Evolutionary conservation across 2,888 invertebrate species (phyloP), one percentile per base, ranked within the genome.

Genomic region (Andrena camellia): DNA sequence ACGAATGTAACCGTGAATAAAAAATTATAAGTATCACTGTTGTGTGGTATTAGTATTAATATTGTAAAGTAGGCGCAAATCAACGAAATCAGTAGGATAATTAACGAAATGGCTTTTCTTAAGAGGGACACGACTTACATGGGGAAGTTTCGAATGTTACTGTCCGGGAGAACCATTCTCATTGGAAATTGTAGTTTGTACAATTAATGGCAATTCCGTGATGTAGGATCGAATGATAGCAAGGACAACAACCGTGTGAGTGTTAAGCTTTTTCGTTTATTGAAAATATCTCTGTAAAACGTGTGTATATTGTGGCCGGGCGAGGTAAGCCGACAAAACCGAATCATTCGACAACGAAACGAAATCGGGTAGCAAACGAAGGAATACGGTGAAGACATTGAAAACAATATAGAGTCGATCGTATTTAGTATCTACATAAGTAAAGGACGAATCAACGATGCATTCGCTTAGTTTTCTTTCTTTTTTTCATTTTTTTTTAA

Each of bases 241-340:
- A 88, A 88, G 84, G 80, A 90, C 83, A 88, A 91, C 88, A 86
- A 87, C 86, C 81, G 86, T 90, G 78, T 89, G 90, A 91, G 90
- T 92, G 92, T 92, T 91, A 91, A 92, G 91, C 92, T 93, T 92
- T 92, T 92, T 92, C 92, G 89, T 92, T 92, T 92, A 92, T 92
- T 92, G 92, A 92, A 93, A 92, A 92, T 93, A 93, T 91, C 92
- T 93, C 90, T 93, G 92, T 92, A 92, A 92, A 93, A 92, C 91
- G 92, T 92, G 92, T 92, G 91, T 90, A 92, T 92, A 89, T 89
- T 88, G 89, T 91, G 92, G 91, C 90, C 90, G 90, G 91, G 90
- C 90, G 91, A 92, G 90, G 91, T 91, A 90, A 90, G 90, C 91
- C 91, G 90, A 92, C 92, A 90, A 89, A 89, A 90, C 90, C 89